These are phyloP conservation scores for Sycophaga agraensis DNA, from an alignment of 1,140 invertebrate species.

Conservation along the genomic window DNA sequence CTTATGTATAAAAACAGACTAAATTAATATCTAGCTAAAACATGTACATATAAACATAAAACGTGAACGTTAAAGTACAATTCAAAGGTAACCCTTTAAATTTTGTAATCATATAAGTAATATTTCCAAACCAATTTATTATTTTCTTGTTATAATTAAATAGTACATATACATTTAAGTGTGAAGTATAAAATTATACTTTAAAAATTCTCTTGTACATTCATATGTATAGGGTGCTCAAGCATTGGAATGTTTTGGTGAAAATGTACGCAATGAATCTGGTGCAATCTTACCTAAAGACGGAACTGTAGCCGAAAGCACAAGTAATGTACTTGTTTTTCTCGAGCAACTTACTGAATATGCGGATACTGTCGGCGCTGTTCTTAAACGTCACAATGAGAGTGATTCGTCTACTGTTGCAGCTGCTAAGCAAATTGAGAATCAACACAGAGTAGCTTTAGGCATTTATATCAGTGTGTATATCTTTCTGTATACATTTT, in stretches of 20 bases:
- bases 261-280: slow-evolving; percentile 82
- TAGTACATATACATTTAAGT: too few relatives aligned
- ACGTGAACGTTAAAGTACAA: too few relatives aligned
- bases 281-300: slow-evolving; percentile 86
- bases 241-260: slow-evolving; percentile 90
- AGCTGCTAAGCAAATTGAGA: slow-evolving; percentile 57
- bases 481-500: too few relatives aligned
- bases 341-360: slow-evolving; percentile 82
- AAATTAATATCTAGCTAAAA: too few relatives aligned
- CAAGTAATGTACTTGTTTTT: slow-evolving; percentile 89
- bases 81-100: too few relatives aligned
- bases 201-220: not conserved
- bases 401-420: slow-evolving; percentile 57
- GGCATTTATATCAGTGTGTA: slow-evolving; percentile 75
- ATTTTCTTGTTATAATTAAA: too few relatives aligned
- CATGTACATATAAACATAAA: too few relatives aligned
- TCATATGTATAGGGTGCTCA: slow-evolving; percentile 80
- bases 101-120: too few relatives aligned
- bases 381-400: slow-evolving; percentile 60
- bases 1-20: too few relatives aligned
- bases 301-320: slow-evolving; percentile 94
- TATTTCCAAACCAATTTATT: too few relatives aligned
- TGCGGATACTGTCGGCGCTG: slow-evolving; percentile 71
- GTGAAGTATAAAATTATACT: too few relatives aligned
- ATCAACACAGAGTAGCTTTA: slow-evolving; percentile 64